phyloP scores from a whole-genome alignment of 2,888 invertebrate genomes.

The Carpatolechia fugitivella region DNA sequence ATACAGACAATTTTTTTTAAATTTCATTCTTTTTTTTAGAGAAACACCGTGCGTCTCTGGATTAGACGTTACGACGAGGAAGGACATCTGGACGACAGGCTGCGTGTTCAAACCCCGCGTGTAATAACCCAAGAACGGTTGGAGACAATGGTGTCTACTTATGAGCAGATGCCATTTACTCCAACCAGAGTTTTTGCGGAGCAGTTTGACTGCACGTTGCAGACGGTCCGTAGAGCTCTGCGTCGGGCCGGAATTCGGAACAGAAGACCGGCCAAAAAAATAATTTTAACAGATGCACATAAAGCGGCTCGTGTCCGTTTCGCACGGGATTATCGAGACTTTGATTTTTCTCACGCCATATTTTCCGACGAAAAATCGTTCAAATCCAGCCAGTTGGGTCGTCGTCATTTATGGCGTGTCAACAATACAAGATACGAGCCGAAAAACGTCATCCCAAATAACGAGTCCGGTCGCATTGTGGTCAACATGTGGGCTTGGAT shows the following conservation, averaged over 20 bases:
- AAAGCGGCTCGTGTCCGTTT: conserved; percentile 22
- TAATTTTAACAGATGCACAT: conserved; percentile 12
- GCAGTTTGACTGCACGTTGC: no score
- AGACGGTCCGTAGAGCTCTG: no score
- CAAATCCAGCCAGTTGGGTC: conserved; percentile 20
- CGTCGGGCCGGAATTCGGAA: not conserved
- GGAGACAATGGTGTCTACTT: no score
- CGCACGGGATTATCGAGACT: conserved; percentile 22
- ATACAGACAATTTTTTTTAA: no score
- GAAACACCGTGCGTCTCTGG: no score
- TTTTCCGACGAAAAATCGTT: conserved; percentile 24
- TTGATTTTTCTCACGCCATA: conserved; percentile 25
- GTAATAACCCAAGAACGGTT: no score
- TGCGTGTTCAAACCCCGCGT: no score
- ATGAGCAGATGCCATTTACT: no score
- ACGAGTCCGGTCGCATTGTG: not conserved
- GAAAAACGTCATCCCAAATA: conserved; percentile 11
- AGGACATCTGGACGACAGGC: no score
- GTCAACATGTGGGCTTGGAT: conserved; percentile 21
- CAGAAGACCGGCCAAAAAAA: conserved; percentile 16
- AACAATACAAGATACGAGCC: conserved; percentile 19
- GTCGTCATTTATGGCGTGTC: conserved; percentile 25
- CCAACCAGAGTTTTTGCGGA: no score
- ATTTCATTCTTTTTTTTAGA: no score
- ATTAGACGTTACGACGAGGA: no score